Conservation (phyloP, 92 coral and sea anemone genomes). For the Porites rus region DNA sequence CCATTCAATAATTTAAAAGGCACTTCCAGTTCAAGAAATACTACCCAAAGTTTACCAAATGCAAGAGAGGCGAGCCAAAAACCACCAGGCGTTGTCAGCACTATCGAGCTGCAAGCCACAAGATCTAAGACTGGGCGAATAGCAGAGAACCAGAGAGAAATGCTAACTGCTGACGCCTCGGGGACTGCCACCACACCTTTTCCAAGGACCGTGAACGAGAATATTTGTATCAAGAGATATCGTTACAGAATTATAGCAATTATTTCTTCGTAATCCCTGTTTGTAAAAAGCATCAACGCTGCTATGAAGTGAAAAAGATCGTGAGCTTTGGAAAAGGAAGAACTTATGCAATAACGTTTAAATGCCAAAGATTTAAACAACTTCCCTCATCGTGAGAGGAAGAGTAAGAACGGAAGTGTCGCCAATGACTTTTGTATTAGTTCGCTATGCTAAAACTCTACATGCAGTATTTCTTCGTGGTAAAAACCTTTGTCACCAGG, state of each 20-base stretch:
- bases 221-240: conserved; percentile 6
- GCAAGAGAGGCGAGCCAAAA: too few relatives aligned
- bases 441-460: too few relatives aligned
- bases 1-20: neutral
- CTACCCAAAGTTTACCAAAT: neutral
- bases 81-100: neutral
- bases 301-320: neutral
- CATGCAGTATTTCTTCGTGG: too few relatives aligned
- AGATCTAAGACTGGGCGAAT: neutral
- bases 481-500: too few relatives aligned
- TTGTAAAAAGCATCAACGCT: conserved; percentile 13
- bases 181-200: neutral
- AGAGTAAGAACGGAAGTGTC: too few relatives aligned
- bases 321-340: conserved; percentile 19
- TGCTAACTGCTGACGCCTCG: neutral
- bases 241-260: neutral
- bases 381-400: too few relatives aligned
- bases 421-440: too few relatives aligned
- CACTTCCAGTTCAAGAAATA: neutral
- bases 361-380: neutral
- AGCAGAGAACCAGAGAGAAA: neutral
- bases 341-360: neutral
- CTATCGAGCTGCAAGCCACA: neutral
- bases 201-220: neutral
- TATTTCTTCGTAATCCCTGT: conserved; percentile 18